phyloP scores from a whole-genome alignment of 2,113 vertebrate genomes.

The Labrus mixtus region DNA sequence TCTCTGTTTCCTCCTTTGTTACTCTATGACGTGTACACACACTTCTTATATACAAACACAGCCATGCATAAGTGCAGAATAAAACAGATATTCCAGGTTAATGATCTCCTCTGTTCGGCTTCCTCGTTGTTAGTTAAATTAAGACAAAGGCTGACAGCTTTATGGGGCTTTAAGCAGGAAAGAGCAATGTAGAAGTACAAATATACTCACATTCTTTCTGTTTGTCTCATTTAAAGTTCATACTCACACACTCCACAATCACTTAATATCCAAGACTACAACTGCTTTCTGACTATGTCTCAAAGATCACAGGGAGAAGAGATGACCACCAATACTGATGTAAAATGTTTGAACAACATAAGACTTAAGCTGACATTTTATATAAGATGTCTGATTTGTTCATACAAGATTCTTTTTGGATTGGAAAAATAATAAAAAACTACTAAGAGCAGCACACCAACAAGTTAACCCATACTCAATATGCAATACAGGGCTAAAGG shows the following conservation, averaged over 20 bases:
- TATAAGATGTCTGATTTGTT: no score
- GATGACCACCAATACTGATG: no score
- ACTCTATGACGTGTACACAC: slow-evolving; percentile 20
- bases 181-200: slow-evolving; percentile 2
- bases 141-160: slow-evolving; percentile 55
- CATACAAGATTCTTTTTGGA: no score
- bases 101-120: slow-evolving; percentile 55
- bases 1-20: slow-evolving; percentile 13
- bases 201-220: neutral
- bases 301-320: neutral
- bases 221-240: slow-evolving; percentile 7
- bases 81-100: slow-evolving; percentile 49
- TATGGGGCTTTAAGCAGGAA: slow-evolving; percentile 19
- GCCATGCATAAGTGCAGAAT: slow-evolving; percentile 10
- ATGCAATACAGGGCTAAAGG: neutral
- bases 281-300: neutral
- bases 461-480: no score
- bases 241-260: neutral
- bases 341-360: no score
- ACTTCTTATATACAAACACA: slow-evolving; percentile 48
- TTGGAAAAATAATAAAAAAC: no score
- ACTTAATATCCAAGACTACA: neutral
- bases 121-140: slow-evolving; percentile 42
- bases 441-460: no score
- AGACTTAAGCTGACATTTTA: no score